Conservation (phyloP, 2,113 vertebrate species). For the Plecotus auritus region DNA sequence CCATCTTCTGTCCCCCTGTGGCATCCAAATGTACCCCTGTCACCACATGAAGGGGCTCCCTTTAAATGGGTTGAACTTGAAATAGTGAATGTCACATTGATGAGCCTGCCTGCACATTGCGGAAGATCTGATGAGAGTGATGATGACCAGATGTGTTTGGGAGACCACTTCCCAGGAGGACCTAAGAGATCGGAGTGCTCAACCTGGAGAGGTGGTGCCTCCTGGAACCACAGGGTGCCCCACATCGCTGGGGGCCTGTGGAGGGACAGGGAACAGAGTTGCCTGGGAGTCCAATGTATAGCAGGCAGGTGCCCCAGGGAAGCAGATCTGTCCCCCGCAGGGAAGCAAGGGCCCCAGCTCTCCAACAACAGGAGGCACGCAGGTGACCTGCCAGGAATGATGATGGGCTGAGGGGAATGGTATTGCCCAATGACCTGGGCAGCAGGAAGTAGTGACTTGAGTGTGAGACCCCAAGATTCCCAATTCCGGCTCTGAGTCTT, state of each 20-base stretch:
- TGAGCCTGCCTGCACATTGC: no score
- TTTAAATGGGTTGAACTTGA: neutral
- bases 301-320: neutral
- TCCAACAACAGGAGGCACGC: neutral
- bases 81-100: neutral
- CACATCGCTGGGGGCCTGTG: neutral
- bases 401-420: neutral
- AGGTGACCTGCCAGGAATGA: no score
- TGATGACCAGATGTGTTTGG: neutral
- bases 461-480: neutral
- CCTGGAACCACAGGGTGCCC: neutral
- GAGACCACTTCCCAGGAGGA: neutral
- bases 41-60: neutral
- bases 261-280: neutral
- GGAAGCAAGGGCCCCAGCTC: neutral
- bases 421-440: rapidly evolving
- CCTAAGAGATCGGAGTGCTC: neutral
- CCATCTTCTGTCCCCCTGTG: neutral
- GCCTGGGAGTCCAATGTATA: neutral
- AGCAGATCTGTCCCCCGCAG: neutral
- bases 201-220: neutral
- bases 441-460: neutral
- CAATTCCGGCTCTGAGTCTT: neutral
- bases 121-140: neutral
- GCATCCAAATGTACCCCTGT: neutral